Percentiles rank a stretch among this genome's conserved stretches.
Conservation (phyloP, 2,888 invertebrate species). For the Dusona sp. region DNA sequence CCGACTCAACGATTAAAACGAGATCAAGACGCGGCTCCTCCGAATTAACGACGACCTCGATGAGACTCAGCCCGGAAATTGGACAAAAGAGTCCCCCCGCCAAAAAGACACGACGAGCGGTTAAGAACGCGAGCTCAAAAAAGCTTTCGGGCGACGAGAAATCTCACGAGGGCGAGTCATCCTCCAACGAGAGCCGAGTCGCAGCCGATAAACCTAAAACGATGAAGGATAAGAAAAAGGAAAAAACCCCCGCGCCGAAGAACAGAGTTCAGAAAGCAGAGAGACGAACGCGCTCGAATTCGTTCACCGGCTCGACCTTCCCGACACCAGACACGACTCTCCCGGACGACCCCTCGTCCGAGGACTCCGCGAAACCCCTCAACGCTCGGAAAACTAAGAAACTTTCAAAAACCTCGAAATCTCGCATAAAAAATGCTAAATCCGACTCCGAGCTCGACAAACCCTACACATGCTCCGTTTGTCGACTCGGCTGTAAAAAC, state of each 20-base stretch:
- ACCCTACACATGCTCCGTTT: slow-evolving; percentile 74
- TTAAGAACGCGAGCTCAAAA: background rate
- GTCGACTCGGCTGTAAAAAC: slow-evolving; percentile 74
- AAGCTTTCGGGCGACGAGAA: background rate
- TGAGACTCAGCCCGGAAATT: background rate
- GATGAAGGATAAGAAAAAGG: background rate
- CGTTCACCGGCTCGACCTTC: slow-evolving; percentile 35
- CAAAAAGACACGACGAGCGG: background rate
- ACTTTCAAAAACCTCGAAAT: background rate
- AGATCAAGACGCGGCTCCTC: slow-evolving; percentile 9
- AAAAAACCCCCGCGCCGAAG: background rate
- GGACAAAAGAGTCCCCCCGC: background rate
- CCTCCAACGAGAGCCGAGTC: background rate
- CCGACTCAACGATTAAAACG: background rate
- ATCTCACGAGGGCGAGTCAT: background rate
- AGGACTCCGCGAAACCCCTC: slow-evolving; percentile 8
- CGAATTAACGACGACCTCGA: background rate
- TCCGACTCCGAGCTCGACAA: slow-evolving; percentile 58
- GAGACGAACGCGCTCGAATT: slow-evolving; percentile 51
- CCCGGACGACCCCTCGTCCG: background rate
- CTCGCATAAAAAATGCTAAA: slow-evolving; percentile 18
- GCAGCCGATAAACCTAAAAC: background rate
- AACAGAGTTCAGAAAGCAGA: background rate
- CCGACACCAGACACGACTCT: background rate
- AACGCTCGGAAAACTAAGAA: background rate